These are phyloP conservation scores for Synanthedon myopaeformis DNA, from an alignment of 2,888 invertebrate genomes.

Conservation along the genomic window DNA sequence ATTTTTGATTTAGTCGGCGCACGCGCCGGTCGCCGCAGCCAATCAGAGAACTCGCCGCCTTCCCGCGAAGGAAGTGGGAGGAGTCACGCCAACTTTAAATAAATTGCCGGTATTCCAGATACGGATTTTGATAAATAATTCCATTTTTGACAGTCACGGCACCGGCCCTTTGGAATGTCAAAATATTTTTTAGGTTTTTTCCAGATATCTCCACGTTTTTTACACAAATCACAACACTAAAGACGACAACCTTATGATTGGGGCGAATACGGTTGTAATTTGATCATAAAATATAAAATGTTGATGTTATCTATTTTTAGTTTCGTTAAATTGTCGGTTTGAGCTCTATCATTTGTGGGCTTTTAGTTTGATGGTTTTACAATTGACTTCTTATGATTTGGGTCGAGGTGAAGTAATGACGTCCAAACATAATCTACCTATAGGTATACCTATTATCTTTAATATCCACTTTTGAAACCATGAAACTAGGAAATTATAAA, in stretches of 20 bases:
- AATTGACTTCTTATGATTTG: constrained; percentile 7
- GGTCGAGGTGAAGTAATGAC: constrained; percentile 1
- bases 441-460: not conserved
- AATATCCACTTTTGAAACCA: too few species aligned
- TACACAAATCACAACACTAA: not conserved
- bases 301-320: not conserved
- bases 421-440: not conserved
- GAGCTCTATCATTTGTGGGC: constrained; percentile 10
- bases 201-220: not conserved
- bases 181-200: constrained; percentile 13
- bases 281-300: not conserved
- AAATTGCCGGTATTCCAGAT: constrained; percentile 5
- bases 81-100: constrained; percentile 5
- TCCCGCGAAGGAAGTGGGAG: constrained; percentile 12
- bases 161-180: constrained; percentile 8
- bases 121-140: constrained; percentile 11
- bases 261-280: not conserved
- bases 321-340: constrained; percentile 5
- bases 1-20: constrained; percentile 11
- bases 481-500: too few species aligned
- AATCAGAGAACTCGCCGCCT: constrained; percentile 9
- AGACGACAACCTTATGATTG: too few species aligned
- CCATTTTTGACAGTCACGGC: constrained; percentile 5
- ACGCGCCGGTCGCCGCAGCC: constrained; percentile 9
- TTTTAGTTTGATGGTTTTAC: constrained; percentile 10